Conservation (phyloP, 2,888 invertebrate species). For the Pemphredon lugubris region DNA sequence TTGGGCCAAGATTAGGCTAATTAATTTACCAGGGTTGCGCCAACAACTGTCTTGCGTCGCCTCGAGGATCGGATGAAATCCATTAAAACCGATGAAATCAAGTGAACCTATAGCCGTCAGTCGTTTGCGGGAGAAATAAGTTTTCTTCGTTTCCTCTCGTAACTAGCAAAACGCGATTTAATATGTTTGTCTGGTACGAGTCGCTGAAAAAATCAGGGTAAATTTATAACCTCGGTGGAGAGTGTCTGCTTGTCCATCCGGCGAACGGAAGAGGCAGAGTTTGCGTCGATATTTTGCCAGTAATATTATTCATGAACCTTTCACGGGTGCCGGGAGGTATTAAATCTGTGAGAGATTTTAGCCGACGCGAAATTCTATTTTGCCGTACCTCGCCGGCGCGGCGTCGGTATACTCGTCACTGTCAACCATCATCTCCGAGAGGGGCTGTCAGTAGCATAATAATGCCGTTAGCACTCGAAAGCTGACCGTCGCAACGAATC, state of each 20-base stretch:
- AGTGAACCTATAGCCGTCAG: no score
- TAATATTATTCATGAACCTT: conserved; percentile 50
- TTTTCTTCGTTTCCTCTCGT: no score
- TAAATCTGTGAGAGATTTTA: conserved; percentile 25
- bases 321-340: conserved; percentile 33
- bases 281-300: conserved; percentile 18
- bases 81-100: no score
- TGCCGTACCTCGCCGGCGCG: conserved; percentile 3
- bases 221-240: background rate
- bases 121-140: no score
- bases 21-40: no score
- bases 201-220: background rate
- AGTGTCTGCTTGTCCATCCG: background rate
- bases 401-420: conserved; percentile 29
- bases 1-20: no score
- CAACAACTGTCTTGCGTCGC: no score
- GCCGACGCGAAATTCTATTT: conserved; percentile 42
- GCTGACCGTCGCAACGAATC: no score
- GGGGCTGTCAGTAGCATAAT: background rate
- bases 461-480: no score
- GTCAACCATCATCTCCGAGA: no score
- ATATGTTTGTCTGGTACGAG: background rate
- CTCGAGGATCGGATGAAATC: no score
- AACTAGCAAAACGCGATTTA: no score
- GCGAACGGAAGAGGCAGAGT: conserved; percentile 1